Evolutionary conservation across 2,113 vertebrate genomes (phyloP), one percentile per base, ranked within the genome.

Genomic region (Melanostigma gelatinosum): DNA sequence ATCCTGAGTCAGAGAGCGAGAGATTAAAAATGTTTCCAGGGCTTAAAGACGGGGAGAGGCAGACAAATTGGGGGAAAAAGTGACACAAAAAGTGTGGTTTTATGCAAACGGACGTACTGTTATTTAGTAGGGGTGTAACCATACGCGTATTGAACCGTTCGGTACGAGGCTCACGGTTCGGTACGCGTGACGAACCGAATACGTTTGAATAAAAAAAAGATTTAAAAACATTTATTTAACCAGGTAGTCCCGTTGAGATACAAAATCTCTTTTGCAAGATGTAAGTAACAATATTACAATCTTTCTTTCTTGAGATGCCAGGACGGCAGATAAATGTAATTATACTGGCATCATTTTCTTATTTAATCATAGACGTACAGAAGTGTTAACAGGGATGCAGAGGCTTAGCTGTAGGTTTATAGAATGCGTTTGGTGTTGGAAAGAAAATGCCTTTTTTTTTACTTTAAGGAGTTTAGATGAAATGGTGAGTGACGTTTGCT

Each of bases 401-500:
- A 79, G 57, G 61, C 62, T 34, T 27, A 42, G 13, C 57, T 75
- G 40, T 34, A 46, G 32, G 40, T 72, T 74, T 73, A 46, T 71
- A 40, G 22, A 65, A 48, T n/a, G 11, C 11, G 16, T 38, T 77
- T 48, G 61, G 46, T 69, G 52, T 42, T 79, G 36, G 24, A 79
- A 66, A 20, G 20, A 68, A 68, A 77, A 24, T 42, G 10, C 8
- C 34, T 46, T 18, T 32, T 36, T 18, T 62, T 50, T 18, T 20
- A 6, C 6, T 34, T 34, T 40, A n/a, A 58, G 36, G 20, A 40
- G 20, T 46, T 72, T 6, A 72, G 38, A 80, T 60, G 58, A 63
- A 72, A 72, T 63, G 44, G 32, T 71, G 32, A 22, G 29, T 16
- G 36, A 61, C 46, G 36, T 71, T 66, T 46, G 48, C 18, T 74